Base-by-base conservation (phyloP, 2,113 vertebrate genomes). In the Poecilia latipinna region DNA sequence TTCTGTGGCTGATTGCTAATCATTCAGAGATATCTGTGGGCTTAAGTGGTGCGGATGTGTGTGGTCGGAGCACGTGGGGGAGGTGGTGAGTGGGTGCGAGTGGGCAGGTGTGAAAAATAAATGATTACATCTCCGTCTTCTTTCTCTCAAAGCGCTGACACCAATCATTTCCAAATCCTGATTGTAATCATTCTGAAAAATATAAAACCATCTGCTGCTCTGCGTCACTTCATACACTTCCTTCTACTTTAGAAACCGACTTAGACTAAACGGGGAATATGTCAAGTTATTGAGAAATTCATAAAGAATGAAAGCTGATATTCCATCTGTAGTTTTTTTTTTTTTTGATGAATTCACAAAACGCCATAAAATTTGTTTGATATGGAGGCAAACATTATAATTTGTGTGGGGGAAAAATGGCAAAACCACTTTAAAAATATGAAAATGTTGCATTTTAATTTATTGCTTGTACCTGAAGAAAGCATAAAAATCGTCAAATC, bases 41-140 rank as follows among this genome's bases (percentile, higher is more conserved):
- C 57, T 37, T 67, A 44, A 68, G 65, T 77, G 65, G 8, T 69
- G 57, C 44, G 68, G 68, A 68, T 65, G 28, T 22, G 39, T 37
- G 65, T 83, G 72, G 73, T 71, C 1, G 33, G 51, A 61, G 65
- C 42, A 66, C 71, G 88, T 82, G 82, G 75, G 67, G 77, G 77
- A 80, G 74, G 75, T 61, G 63, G 70, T 67, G 70, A 28, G 33
- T 7, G 67, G 61, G 61, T 28, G 80, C 17, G 29, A 31, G 77
- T 66, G 70, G 51, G 82, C 81, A 66, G 77, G 73, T 82, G 81
- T 79, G 84, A 77, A 75, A 69, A 54, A 44, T 77, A 79, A 80
- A 65, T 77, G 79, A 85, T 88, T 88, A 72, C 84, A 84, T 89
- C 86, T 86, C 80, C 77, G 75, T 85, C 82, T 80, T 78, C 83